Evolutionary conservation across 2,888 invertebrate species (phyloP).

Genomic region (Lasioglossum figueresi): DNA sequence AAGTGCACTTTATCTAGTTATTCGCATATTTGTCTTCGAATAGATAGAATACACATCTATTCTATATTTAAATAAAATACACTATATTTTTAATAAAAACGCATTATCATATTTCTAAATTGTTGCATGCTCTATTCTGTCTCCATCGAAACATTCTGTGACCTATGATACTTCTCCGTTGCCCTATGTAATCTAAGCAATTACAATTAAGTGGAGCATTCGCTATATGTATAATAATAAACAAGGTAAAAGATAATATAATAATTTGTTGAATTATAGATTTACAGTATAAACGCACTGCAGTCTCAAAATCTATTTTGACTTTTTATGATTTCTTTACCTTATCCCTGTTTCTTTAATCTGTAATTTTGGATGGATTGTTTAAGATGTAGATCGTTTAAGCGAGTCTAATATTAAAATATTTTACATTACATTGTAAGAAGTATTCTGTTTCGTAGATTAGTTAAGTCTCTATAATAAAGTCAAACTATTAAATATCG

Average conservation of each 20-base stretch:
- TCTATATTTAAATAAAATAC: background rate
- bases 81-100: slow-evolving; percentile 6
- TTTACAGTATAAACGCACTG: slow-evolving; percentile 4
- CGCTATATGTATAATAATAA: slow-evolving; percentile 4
- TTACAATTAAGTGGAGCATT: background rate
- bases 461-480: background rate
- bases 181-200: slow-evolving; percentile 17
- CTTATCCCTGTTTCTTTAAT: slow-evolving; percentile 45
- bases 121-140: slow-evolving; percentile 40
- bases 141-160: slow-evolving; percentile 1
- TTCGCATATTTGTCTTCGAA: background rate
- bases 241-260: background rate
- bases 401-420: background rate
- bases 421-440: background rate
- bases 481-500: background rate
- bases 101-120: slow-evolving; percentile 15
- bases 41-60: background rate
- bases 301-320: slow-evolving; percentile 20
- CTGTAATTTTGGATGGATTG: slow-evolving; percentile 48
- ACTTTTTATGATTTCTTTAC: slow-evolving; percentile 34
- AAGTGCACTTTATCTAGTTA: slow-evolving; percentile 2
- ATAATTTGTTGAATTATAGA: slow-evolving; percentile 11
- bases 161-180: background rate
- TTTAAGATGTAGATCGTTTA: slow-evolving; percentile 32
- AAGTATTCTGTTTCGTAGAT: slow-evolving; percentile 5